phyloP scores from a whole-genome alignment of 2,797 vertebrate genomes.

The Danio aesculapii region DNA sequence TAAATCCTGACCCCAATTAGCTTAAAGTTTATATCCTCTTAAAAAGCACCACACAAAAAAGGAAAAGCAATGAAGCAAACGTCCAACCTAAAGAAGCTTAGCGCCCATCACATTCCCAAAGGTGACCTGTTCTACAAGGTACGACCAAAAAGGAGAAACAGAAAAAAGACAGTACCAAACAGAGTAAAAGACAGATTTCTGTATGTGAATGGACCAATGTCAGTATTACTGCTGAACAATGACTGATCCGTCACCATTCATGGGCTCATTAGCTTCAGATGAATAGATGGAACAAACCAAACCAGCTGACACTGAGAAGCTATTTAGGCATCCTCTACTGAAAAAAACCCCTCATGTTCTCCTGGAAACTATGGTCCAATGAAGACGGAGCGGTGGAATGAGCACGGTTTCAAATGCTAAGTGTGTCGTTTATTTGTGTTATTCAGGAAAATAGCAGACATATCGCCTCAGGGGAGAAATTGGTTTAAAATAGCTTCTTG shows the following conservation, averaged over 20 bases:
- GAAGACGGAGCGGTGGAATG: slow-evolving; percentile 7
- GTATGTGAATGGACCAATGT: slow-evolving; percentile 26
- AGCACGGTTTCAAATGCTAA: slow-evolving; percentile 44
- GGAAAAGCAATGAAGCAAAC: slow-evolving; percentile 24
- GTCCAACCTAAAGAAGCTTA: slow-evolving; percentile 18
- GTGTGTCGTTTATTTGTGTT: slow-evolving; percentile 30
- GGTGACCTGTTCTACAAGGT: slow-evolving; percentile 34
- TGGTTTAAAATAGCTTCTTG: slow-evolving; percentile 30
- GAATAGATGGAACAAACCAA: slow-evolving; percentile 36
- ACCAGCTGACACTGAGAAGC: slow-evolving; percentile 19
- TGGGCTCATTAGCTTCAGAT: slow-evolving; percentile 35
- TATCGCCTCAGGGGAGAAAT: slow-evolving; percentile 32
- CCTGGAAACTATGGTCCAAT: slow-evolving; percentile 2
- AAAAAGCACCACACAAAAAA: slow-evolving; percentile 27
- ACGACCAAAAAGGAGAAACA: slow-evolving; percentile 26
- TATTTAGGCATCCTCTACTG: slow-evolving; percentile 60
- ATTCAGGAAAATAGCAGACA: slow-evolving; percentile 40
- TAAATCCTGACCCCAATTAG: slow-evolving; percentile 68
- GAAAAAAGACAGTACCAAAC: neutral
- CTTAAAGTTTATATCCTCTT: slow-evolving; percentile 45
- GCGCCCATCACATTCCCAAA: slow-evolving; percentile 18
- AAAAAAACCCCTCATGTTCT: slow-evolving; percentile 41
- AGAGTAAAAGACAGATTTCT: slow-evolving; percentile 20
- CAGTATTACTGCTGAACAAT: slow-evolving; percentile 33
- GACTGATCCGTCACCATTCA: slow-evolving; percentile 23